Evolutionary conservation across 2,888 invertebrate genomes (phyloP).

Genomic region (Erpobdella octoculata): DNA sequence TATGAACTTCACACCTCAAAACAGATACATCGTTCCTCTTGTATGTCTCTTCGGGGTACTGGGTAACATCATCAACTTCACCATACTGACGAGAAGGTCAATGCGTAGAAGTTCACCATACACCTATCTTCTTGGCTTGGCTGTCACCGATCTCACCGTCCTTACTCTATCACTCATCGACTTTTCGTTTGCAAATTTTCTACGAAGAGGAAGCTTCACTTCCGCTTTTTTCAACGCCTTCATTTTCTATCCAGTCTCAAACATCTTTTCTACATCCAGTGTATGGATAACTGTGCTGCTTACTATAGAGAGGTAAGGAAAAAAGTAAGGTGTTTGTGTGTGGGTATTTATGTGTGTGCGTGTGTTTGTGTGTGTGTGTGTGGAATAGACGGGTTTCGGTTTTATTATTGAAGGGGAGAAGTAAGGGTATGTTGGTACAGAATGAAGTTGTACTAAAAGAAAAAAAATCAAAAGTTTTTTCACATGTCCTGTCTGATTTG

Average conservation of each 20-base stretch:
- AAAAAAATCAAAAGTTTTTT: no score
- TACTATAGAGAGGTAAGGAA: conserved; percentile 46
- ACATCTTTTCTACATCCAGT: conserved; percentile 44
- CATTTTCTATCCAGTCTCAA: conserved; percentile 43
- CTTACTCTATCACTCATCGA: conserved; percentile 42
- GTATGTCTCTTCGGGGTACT: conserved; percentile 47
- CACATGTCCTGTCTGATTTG: no score
- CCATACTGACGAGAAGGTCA: conserved; percentile 43
- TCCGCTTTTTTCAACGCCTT: conserved; percentile 43
- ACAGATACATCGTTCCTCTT: conserved; percentile 40
- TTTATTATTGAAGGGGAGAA: no score
- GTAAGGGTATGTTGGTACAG: neutral
- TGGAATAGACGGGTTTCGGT: neutral
- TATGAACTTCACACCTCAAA: no score
- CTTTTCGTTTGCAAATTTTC: conserved; percentile 27
- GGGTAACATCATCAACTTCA: conserved; percentile 45
- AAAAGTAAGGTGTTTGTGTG: conserved; percentile 15
- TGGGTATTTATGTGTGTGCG: neutral
- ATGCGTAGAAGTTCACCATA: conserved; percentile 47
- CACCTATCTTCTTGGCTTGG: conserved; percentile 46
- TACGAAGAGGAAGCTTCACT: conserved; percentile 36
- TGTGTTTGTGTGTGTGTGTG: neutral
- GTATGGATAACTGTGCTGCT: conserved; percentile 45
- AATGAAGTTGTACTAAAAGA: neutral
- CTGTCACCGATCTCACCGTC: conserved; percentile 43